Conservation (phyloP, 2,888 invertebrate genomes). For the Microctonus brassicae region DNA sequence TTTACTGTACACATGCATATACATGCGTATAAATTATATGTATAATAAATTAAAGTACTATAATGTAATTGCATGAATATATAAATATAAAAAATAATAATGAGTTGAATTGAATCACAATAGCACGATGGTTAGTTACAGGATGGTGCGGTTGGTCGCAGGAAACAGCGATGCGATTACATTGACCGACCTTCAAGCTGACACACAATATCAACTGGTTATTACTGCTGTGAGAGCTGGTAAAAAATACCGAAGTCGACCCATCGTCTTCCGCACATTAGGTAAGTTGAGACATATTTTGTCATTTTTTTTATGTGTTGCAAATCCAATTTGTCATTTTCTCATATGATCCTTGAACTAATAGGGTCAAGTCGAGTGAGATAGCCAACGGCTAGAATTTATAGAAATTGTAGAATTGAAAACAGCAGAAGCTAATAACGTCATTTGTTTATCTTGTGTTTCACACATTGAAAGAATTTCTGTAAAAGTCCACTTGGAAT, state of each 20-base stretch:
- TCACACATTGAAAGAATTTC: too few species aligned
- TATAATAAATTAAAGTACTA: not conserved
- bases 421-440: too few species aligned
- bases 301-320: too few species aligned
- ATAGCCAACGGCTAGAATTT: too few species aligned
- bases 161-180: constrained; percentile 90
- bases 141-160: constrained; percentile 91
- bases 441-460: too few species aligned
- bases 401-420: too few species aligned
- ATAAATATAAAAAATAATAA: constrained; percentile 5
- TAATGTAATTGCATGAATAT: constrained; percentile 18
- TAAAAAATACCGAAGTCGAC: constrained; percentile 86
- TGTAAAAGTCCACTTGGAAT: too few species aligned
- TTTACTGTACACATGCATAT: not conserved
- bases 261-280: constrained; percentile 91
- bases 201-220: constrained; percentile 89
- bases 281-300: constrained; percentile 71
- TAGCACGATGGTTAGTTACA: constrained; percentile 82
- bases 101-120: constrained; percentile 56
- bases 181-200: constrained; percentile 83
- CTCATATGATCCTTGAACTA: too few species aligned
- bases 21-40: not conserved
- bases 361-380: too few species aligned
- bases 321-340: too few species aligned
- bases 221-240: constrained; percentile 88